Percentiles rank a stretch among this genome's conserved stretches.
Evolutionary conservation across 2,113 vertebrate genomes (phyloP).

Genomic region (Emydura subglobosa): DNA sequence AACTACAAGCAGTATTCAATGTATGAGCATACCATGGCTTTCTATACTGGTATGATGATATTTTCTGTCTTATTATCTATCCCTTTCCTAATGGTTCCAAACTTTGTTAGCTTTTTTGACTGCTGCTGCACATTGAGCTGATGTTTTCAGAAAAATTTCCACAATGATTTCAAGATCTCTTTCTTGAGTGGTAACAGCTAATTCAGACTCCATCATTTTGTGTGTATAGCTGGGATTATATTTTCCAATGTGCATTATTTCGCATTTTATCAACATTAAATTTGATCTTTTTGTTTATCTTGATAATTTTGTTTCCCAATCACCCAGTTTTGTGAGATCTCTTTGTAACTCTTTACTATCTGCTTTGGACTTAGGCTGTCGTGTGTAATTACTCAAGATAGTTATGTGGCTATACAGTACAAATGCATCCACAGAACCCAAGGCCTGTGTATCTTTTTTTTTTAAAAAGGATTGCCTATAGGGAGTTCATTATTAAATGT

Average conservation of each 20-base stretch:
- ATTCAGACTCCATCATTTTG: not conserved
- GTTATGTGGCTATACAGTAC: not conserved
- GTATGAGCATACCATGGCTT: not conserved
- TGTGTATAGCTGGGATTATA: not conserved
- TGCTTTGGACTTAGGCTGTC: not conserved
- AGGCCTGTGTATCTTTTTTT: not conserved
- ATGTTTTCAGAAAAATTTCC: not conserved
- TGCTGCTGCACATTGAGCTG: not conserved
- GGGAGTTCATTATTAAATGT: not conserved
- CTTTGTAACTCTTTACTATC: not conserved
- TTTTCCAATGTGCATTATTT: not conserved
- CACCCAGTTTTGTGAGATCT: not conserved
- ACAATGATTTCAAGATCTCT: not conserved
- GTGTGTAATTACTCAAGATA: not conserved
- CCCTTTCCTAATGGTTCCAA: not conserved
- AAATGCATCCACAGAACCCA: not conserved
- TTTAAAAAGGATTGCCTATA: not conserved
- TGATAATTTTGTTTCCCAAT: not conserved
- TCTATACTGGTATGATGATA: not conserved
- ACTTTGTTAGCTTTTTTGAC: not conserved
- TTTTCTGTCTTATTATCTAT: not conserved
- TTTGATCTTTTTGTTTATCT: not conserved
- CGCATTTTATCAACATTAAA: not conserved
- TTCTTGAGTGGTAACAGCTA: not conserved
- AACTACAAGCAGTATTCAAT: not conserved